Evolutionary conservation across 2,113 vertebrate genomes (phyloP).

Genomic region (Noctilio leporinus): DNA sequence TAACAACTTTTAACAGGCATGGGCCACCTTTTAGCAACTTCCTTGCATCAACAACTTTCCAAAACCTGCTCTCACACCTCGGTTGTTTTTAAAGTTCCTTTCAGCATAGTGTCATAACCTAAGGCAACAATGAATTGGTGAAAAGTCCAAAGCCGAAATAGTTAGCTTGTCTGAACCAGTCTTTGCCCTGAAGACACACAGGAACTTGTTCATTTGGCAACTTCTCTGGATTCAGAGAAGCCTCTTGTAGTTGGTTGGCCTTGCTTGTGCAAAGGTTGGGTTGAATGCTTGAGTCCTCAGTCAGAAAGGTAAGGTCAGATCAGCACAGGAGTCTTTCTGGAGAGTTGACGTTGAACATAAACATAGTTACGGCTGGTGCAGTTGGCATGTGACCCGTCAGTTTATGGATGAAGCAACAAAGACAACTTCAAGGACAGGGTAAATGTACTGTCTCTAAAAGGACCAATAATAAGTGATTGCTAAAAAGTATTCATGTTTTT

Average conservation of each 20-base stretch:
- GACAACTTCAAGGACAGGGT: background rate
- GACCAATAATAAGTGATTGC: background rate
- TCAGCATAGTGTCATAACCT: constrained; percentile 58
- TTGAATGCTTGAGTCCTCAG: background rate
- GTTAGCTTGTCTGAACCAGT: constrained; percentile 60
- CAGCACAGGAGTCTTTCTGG: background rate
- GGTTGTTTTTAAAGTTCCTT: constrained; percentile 59
- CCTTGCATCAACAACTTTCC: constrained; percentile 60
- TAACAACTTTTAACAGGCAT: constrained; percentile 55
- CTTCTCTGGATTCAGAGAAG: constrained; percentile 23
- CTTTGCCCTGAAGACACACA: constrained; percentile 33
- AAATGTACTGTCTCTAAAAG: background rate
- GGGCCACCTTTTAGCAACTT: background rate
- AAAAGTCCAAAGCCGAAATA: constrained; percentile 46
- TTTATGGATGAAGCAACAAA: background rate
- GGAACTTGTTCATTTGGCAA: constrained; percentile 48
- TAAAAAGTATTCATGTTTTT: background rate
- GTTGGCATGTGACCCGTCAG: background rate
- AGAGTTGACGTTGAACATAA: too few relatives aligned
- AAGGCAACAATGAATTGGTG: constrained; percentile 45
- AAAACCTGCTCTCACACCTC: constrained; percentile 30
- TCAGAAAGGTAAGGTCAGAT: background rate
- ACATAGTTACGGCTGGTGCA: background rate
- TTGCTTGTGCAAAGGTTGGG: background rate
- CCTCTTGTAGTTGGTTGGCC: constrained; percentile 5